These are phyloP conservation scores for Xanthostigma xanthostigma DNA, from an alignment of 2,888 invertebrate genomes.

Conservation along the genomic window DNA sequence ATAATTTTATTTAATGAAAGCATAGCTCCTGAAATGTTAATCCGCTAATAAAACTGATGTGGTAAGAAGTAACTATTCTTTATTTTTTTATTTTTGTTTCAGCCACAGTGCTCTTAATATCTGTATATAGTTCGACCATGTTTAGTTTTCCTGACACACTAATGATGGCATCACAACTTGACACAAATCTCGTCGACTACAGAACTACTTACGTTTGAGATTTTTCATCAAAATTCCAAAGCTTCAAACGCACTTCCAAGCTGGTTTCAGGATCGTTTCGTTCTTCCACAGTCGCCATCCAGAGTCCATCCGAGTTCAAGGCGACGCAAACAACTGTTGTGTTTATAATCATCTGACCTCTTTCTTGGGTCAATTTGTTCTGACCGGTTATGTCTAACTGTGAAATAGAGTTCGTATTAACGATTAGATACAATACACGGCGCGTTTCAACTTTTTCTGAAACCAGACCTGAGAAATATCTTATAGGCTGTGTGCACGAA, in stretches of 20 bases:
- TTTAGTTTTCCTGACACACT: too few relatives aligned
- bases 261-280: slow-evolving; percentile 39
- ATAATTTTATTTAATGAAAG: too few relatives aligned
- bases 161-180: too few relatives aligned
- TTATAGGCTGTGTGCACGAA: too few relatives aligned
- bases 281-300: slow-evolving; percentile 60
- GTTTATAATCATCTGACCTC: slow-evolving; percentile 40
- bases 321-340: slow-evolving; percentile 51
- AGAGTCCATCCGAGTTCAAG: slow-evolving; percentile 45
- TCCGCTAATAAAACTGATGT: too few relatives aligned
- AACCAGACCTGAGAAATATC: too few relatives aligned
- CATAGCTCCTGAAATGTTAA: too few relatives aligned
- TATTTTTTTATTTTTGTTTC: too few relatives aligned
- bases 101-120: too few relatives aligned
- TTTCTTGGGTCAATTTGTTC: slow-evolving; percentile 52
- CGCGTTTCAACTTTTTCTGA: not conserved
- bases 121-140: too few relatives aligned
- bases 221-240: slow-evolving; percentile 48
- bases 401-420: slow-evolving; percentile 11
- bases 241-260: slow-evolving; percentile 54
- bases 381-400: slow-evolving; percentile 56
- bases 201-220: slow-evolving; percentile 38
- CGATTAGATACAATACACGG: not conserved
- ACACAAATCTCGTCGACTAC: too few relatives aligned
- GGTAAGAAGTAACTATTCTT: too few relatives aligned